A percentile compares a stretch with the other conserved stretches of the same genome.
Conservation (phyloP, 2,113 vertebrate species). For the Donacobius atricapilla region DNA sequence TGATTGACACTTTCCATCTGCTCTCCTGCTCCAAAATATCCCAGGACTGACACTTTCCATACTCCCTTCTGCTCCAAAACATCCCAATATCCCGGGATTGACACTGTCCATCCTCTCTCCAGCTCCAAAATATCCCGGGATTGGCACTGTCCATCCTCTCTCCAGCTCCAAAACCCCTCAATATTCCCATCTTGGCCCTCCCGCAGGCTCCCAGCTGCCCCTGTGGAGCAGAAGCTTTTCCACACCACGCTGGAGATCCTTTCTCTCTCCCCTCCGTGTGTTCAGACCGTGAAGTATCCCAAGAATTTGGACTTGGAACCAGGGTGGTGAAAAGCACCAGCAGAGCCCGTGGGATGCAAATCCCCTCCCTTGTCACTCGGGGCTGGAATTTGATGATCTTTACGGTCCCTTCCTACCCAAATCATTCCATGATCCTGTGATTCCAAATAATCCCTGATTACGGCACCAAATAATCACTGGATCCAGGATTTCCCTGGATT, state of each 20-base stretch:
- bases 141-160: rapidly evolving
- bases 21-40: background rate
- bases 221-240: background rate
- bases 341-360: background rate
- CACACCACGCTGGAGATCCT: rapidly evolving
- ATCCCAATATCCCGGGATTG: background rate
- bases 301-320: background rate
- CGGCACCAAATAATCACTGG: background rate
- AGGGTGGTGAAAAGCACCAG: background rate
- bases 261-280: background rate
- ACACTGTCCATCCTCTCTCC: rapidly evolving
- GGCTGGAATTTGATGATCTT: background rate
- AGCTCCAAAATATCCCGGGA: background rate
- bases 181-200: background rate
- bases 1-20: background rate
- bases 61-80: background rate
- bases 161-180: background rate
- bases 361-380: background rate
- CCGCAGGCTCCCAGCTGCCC: background rate
- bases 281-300: background rate
- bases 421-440: background rate
- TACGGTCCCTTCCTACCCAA: background rate
- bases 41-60: background rate
- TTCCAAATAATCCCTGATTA: background rate
- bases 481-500: background rate